These are phyloP conservation scores for Cylas formicarius DNA, from an alignment of 1,140 invertebrate species.

Conservation along the genomic window DNA sequence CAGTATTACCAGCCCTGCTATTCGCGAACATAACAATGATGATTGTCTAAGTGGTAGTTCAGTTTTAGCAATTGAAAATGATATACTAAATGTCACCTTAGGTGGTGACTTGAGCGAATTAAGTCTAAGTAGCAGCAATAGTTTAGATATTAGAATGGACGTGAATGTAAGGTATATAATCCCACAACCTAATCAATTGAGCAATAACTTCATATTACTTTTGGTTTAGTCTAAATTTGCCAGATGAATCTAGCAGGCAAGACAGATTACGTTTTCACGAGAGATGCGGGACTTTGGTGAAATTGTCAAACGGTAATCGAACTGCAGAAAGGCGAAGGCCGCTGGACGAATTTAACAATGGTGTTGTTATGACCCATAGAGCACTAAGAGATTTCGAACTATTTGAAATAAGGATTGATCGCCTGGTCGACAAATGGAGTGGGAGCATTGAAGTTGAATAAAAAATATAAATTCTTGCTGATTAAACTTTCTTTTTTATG, in stretches of 20 bases:
- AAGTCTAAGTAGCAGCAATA: slow-evolving; percentile 41
- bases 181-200: too few species aligned
- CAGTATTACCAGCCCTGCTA: slow-evolving; percentile 48
- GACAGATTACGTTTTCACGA: slow-evolving; percentile 81
- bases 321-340: slow-evolving; percentile 80
- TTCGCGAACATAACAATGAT: slow-evolving; percentile 41
- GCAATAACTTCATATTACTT: not conserved
- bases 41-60: slow-evolving; percentile 41
- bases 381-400: slow-evolving; percentile 81
- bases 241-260: slow-evolving; percentile 32
- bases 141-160: slow-evolving; percentile 42
- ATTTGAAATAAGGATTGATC: slow-evolving; percentile 89
- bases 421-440: slow-evolving; percentile 87
- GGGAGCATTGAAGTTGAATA: slow-evolving; percentile 71
- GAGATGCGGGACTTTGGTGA: slow-evolving; percentile 79
- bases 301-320: slow-evolving; percentile 74
- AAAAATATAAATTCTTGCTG: not conserved
- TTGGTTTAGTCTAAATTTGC: slow-evolving; percentile 33
- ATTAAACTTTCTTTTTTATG: slow-evolving; percentile 1
- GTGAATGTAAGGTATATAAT: slow-evolving; percentile 40
- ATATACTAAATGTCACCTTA: slow-evolving; percentile 40
- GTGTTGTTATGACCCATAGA: slow-evolving; percentile 85
- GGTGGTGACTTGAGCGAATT: slow-evolving; percentile 40
- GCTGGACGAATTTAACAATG: slow-evolving; percentile 92
- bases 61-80: slow-evolving; percentile 41